Evolutionary conservation across 2,888 invertebrate species (phyloP).

Genomic region (Cheilosia pagana): DNA sequence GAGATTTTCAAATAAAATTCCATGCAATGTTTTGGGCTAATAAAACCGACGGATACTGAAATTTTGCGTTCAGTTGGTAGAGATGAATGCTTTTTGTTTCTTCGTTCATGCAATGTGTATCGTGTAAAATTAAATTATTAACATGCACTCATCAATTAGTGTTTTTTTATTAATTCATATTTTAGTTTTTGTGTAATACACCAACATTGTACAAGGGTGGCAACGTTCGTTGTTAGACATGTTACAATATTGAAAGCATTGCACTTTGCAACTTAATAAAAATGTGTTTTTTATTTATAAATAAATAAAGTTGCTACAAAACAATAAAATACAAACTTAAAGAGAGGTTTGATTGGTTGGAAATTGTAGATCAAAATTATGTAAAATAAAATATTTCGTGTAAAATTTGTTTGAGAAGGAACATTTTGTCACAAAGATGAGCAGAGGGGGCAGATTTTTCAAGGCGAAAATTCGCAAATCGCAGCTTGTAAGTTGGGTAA

Average conservation of each 20-base stretch:
- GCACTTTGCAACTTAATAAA: conserved; percentile 31
- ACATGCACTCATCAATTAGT: conserved; percentile 43
- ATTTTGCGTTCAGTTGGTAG: conserved; percentile 17
- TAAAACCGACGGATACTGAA: not conserved
- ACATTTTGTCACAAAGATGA: too few species aligned
- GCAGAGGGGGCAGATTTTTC: too few species aligned
- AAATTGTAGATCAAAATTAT: not conserved
- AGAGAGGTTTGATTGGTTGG: not conserved
- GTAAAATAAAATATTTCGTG: too few species aligned
- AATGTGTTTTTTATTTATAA: too few species aligned
- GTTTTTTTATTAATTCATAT: conserved; percentile 14
- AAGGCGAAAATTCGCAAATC: too few species aligned
- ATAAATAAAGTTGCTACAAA: not conserved
- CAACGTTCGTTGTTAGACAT: not conserved
- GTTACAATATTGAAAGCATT: conserved; percentile 19
- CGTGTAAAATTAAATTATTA: not conserved
- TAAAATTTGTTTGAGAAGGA: too few species aligned
- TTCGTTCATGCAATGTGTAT: conserved; percentile 12
- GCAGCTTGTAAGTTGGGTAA: too few species aligned
- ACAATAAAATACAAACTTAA: not conserved
- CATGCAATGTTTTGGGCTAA: conserved; percentile 11
- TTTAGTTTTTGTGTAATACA: conserved; percentile 5
- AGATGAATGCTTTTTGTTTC: conserved; percentile 28
- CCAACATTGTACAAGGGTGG: not conserved
- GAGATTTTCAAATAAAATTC: conserved; percentile 5